Evolutionary conservation across 2,113 vertebrate genomes (phyloP).

Genomic region (Pygoscelis antarcticus): DNA sequence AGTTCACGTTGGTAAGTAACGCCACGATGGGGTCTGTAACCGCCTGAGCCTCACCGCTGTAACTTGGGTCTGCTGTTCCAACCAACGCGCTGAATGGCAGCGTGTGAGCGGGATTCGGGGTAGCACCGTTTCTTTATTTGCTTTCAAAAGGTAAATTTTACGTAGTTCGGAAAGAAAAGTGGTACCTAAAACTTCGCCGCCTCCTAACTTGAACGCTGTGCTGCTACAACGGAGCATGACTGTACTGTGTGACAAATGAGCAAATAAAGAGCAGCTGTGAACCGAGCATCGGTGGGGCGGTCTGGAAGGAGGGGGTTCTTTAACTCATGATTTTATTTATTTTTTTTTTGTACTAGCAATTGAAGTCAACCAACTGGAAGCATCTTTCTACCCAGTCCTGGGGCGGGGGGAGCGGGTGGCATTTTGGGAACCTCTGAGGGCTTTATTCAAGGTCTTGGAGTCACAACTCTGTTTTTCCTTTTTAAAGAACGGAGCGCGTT

Average conservation of each 20-base stretch:
- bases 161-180: not conserved
- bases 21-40: accelerated
- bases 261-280: not conserved
- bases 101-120: accelerated
- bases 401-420: not conserved
- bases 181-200: not conserved
- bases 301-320: not conserved
- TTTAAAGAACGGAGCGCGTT: accelerated
- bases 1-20: not conserved
- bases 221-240: not conserved
- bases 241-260: not conserved
- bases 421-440: not conserved
- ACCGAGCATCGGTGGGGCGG: accelerated
- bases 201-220: not conserved
- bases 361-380: not conserved
- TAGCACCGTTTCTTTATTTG: not conserved
- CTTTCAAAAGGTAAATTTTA: not conserved
- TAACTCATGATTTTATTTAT: accelerated
- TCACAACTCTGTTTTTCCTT: not conserved
- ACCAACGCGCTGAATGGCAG: not conserved
- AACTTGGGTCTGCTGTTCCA: too few species aligned
- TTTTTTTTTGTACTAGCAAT: not conserved
- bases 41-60: accelerated
- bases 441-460: not conserved
- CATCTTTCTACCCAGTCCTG: accelerated